Evolutionary conservation across 2,888 invertebrate genomes (phyloP), one percentile per base, ranked within the genome.

Genomic region (Tachina fera): DNA sequence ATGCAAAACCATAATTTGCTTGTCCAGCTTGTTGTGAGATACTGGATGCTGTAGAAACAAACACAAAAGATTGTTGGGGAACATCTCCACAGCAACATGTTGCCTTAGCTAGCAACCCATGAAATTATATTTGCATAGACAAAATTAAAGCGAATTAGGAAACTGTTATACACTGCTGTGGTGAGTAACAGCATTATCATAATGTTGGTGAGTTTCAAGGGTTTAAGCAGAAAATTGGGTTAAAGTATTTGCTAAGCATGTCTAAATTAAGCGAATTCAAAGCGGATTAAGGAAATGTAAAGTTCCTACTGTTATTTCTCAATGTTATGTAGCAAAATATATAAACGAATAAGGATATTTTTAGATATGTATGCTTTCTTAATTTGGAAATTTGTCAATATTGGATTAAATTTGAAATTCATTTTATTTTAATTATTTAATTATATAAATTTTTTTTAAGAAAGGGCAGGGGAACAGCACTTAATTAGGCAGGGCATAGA

Each of bases 71-170:
- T 10, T 41, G 51, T n/a, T 2, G 5, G 9, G 1, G 45, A 5
- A 56, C 9, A 58, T 14, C 14, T 8, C 9, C 5, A 10, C 5
- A 39, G 16, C 65, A 68, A 51, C 77, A 51, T 60, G 67, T 68
- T 58, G 58, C 10, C 16, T 31, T 31, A 31, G 6, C 5, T 6
- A 31, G 6, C 6, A 5, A 4, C 31, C 31, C 43, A 19, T n/a
- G n/a, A n/a, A n/a, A n/a, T 45, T 45, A 1, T n/a, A 0, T 47
- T 8, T 47, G 3, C 47, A 16, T 1, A 4, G 1, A 22, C 19
- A 19, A n/a, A 39, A 5, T 16, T 5, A 51, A 9, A 19, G 9
- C 51, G 16, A 16, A 51, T 9, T 8, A 51, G 5, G 11, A 56
- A 56, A 56, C 56, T 56, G 56, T 56, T 56, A 56, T 56, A 56